A percentile compares a stretch with the other conserved stretches of the same genome.
phyloP scores from a whole-genome alignment of 2,113 vertebrate genomes.

The Eptatretus burgeri region DNA sequence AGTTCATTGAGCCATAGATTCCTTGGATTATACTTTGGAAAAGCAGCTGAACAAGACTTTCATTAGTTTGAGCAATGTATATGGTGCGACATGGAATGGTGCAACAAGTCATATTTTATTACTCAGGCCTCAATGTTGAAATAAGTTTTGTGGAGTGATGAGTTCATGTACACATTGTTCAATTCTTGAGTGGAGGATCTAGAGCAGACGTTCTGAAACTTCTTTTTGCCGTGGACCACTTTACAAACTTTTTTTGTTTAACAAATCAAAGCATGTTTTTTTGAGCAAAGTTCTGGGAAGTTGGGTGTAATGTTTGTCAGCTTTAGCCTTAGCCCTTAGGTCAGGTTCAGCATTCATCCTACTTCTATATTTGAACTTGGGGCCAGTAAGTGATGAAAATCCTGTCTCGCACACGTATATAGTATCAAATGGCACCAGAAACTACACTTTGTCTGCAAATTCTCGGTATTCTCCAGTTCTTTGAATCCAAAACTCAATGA shows the following conservation, averaged over 20 bases:
- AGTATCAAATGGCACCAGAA: background rate
- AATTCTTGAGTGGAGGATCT: no score
- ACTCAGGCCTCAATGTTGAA: no score
- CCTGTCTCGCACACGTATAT: background rate
- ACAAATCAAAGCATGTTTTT: constrained; percentile 2
- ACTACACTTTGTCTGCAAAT: background rate
- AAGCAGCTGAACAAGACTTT: no score
- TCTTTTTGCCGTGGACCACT: background rate
- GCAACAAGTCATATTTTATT: no score
- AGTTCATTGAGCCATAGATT: no score
- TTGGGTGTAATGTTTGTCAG: constrained; percentile 3
- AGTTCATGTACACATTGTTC: no score
- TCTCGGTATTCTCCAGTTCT: background rate
- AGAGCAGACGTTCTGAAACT: background rate
- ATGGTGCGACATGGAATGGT: no score
- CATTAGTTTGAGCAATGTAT: no score
- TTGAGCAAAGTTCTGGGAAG: background rate
- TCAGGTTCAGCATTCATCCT: constrained; percentile 4
- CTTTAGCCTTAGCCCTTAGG: background rate
- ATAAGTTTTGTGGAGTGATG: no score
- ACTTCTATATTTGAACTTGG: background rate
- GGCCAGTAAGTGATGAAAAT: constrained; percentile 1
- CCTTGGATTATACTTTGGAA: no score
- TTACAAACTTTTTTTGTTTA: background rate
- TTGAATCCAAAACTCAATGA: no score